Percentiles rank a stretch among this genome's conserved stretches.
Evolutionary conservation across 2,797 vertebrate species (phyloP).

Genomic region (Ciconia nigra): DNA sequence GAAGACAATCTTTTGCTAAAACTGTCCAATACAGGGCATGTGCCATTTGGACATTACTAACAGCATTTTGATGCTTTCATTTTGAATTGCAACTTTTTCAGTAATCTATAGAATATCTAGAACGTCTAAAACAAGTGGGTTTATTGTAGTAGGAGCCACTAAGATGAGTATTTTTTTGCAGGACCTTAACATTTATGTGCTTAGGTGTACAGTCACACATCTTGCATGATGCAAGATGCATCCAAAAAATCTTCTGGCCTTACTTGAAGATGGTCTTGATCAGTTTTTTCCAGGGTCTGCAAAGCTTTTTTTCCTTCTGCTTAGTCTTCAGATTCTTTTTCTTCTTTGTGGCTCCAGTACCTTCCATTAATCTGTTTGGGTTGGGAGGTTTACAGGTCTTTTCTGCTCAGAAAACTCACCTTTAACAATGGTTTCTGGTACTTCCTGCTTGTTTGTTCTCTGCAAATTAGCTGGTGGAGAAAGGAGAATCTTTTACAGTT

Average conservation of each 20-base stretch:
- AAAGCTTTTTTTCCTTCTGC: background rate
- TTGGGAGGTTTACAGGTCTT: background rate
- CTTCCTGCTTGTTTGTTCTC: background rate
- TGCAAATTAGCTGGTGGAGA: background rate
- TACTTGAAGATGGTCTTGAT: background rate
- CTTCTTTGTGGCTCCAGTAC: background rate
- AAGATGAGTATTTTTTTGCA: background rate
- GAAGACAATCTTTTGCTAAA: background rate
- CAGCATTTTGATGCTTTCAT: background rate
- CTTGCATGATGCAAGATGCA: background rate
- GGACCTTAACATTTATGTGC: background rate
- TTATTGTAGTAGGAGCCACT: background rate
- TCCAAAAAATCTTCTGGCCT: background rate
- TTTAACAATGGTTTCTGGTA: background rate
- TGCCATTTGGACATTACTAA: accelerated
- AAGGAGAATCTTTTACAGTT: background rate
- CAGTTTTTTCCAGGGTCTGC: background rate
- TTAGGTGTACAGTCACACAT: background rate
- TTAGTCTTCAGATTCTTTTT: background rate
- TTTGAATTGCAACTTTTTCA: background rate
- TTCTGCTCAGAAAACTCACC: background rate
- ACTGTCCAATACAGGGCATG: accelerated
- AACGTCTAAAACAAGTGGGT: background rate
- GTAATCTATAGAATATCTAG: background rate
- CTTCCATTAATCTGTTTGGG: background rate